phyloP scores from a whole-genome alignment of 2,888 invertebrate genomes.

The Synergus itoensis region DNA sequence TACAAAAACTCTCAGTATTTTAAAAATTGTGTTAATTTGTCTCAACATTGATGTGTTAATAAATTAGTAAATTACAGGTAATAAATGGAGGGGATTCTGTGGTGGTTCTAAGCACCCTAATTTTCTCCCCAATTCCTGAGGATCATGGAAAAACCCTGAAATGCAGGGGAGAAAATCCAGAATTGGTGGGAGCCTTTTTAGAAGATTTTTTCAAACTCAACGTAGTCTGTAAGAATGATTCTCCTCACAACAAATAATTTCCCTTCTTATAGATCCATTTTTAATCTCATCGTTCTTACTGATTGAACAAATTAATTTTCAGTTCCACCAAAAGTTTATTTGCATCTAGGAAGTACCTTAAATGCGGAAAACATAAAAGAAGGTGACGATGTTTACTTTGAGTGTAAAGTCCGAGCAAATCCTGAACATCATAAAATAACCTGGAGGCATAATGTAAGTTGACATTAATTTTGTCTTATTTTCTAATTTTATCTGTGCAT shows the following conservation, averaged over 20 bases:
- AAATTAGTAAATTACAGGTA: slow-evolving; percentile 52
- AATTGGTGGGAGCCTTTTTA: slow-evolving; percentile 86
- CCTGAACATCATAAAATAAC: slow-evolving; percentile 87
- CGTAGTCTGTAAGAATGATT: slow-evolving; percentile 90
- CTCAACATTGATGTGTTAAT: neutral
- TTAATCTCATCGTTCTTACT: neutral
- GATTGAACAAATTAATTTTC: slow-evolving; percentile 54
- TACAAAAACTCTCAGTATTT: slow-evolving; percentile 43
- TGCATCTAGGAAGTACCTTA: slow-evolving; percentile 86
- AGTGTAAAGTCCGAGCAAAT: slow-evolving; percentile 88
- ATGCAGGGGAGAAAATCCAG: slow-evolving; percentile 92
- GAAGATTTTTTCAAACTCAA: slow-evolving; percentile 91
- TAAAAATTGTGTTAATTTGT: neutral
- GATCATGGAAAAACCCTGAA: slow-evolving; percentile 91
- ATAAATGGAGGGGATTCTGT: slow-evolving; percentile 80
- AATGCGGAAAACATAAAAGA: slow-evolving; percentile 89
- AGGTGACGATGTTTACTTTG: slow-evolving; percentile 89
- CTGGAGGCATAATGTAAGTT: slow-evolving; percentile 88
- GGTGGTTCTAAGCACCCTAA: slow-evolving; percentile 87
- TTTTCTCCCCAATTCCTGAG: slow-evolving; percentile 90
- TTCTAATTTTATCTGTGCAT: neutral
- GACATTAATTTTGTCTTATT: neutral
- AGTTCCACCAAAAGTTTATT: slow-evolving; percentile 87
- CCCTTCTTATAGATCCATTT: neutral
- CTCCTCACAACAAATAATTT: slow-evolving; percentile 17